Conservation (phyloP, 2,888 invertebrate species). For the Erpobdella octoculata region DNA sequence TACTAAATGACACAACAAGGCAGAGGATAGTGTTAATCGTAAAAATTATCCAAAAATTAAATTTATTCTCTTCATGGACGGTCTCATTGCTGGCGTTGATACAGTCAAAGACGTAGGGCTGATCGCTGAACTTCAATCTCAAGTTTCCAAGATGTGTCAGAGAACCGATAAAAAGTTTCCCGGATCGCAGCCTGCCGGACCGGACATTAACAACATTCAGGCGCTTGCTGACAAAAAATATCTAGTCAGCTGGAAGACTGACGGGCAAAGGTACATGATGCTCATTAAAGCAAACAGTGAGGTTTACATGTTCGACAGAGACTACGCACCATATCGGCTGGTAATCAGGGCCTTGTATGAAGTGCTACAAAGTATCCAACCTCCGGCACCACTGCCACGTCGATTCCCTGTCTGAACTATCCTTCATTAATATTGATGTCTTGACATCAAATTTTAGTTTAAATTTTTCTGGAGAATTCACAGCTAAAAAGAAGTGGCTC, state of each 20-base stretch:
- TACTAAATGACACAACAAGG: slow-evolving; percentile 77
- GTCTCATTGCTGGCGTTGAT: slow-evolving; percentile 67
- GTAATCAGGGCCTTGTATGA: slow-evolving; percentile 68
- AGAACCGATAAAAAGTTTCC: slow-evolving; percentile 80
- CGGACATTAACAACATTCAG: slow-evolving; percentile 73
- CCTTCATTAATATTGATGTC: too few relatives aligned
- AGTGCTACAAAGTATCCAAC: too few relatives aligned
- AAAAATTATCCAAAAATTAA: too few relatives aligned
- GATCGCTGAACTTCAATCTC: slow-evolving; percentile 62
- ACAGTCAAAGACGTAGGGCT: slow-evolving; percentile 62
- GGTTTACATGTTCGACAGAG: slow-evolving; percentile 87
- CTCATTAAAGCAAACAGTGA: slow-evolving; percentile 75
- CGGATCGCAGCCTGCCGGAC: slow-evolving; percentile 92
- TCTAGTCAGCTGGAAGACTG: slow-evolving; percentile 97
- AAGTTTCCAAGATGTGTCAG: slow-evolving; percentile 70
- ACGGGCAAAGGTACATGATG: slow-evolving; percentile 91
- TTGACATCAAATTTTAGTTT: too few relatives aligned
- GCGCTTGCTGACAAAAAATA: slow-evolving; percentile 74
- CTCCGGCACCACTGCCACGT: too few relatives aligned
- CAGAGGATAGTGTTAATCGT: too few relatives aligned
- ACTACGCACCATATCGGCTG: slow-evolving; percentile 80
- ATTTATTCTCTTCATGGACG: slow-evolving; percentile 92
- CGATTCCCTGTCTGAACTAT: too few relatives aligned
- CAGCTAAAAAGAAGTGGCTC: too few relatives aligned
- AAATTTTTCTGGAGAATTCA: too few relatives aligned